A percentile compares a stretch with the other conserved stretches of the same genome.
phyloP scores from a whole-genome alignment of 2,113 vertebrate genomes.

The Scomber colias region DNA sequence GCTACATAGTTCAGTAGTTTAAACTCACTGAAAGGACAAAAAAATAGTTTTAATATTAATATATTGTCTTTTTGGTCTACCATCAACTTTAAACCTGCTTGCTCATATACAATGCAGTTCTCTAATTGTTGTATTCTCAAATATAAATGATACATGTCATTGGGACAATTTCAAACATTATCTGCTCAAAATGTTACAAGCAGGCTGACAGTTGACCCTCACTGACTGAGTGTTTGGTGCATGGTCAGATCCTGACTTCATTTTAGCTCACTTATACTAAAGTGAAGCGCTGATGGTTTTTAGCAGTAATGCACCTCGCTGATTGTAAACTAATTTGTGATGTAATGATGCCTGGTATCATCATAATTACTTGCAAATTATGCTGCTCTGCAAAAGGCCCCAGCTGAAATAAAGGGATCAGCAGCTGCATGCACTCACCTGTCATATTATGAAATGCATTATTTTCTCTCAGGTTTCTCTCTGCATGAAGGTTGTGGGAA shows the following conservation, averaged over 20 bases:
- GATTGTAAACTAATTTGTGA: neutral
- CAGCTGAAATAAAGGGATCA: neutral
- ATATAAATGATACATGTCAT: neutral
- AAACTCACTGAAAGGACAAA: neutral
- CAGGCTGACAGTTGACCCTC: neutral
- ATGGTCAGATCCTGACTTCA: neutral
- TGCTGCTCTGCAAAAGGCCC: neutral
- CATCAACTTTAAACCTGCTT: too few relatives aligned
- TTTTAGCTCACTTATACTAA: neutral
- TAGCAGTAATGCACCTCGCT: neutral
- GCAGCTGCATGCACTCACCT: slow-evolving; percentile 47
- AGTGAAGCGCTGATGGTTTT: neutral
- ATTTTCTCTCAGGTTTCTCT: slow-evolving; percentile 14
- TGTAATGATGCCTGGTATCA: neutral
- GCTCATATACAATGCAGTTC: too few relatives aligned
- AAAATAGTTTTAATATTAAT: too few relatives aligned
- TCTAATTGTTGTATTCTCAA: neutral
- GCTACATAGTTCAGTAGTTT: neutral
- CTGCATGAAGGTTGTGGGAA: neutral
- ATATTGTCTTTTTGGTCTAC: too few relatives aligned
- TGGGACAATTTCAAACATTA: neutral
- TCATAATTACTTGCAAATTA: neutral
- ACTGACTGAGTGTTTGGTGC: neutral
- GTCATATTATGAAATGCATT: slow-evolving; percentile 20
- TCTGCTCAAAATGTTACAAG: too few relatives aligned